These are phyloP conservation scores for Paraplagusia blochii DNA, from an alignment of 2,113 vertebrate species.

Conservation along the genomic window DNA sequence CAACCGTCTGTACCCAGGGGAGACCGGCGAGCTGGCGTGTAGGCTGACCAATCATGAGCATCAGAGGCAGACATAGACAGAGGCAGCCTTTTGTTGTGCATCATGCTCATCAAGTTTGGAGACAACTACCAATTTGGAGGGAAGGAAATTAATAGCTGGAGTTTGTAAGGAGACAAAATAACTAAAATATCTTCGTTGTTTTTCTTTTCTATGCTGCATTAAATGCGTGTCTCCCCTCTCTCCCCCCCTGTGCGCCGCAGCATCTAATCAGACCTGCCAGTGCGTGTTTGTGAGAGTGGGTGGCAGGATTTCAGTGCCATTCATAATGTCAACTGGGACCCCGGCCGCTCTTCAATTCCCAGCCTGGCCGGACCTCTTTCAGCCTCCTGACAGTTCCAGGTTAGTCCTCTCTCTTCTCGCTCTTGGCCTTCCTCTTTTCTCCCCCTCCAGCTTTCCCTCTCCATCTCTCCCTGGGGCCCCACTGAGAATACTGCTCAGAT, in stretches of 20 bases:
- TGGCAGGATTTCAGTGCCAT: slow-evolving; percentile 48
- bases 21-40: slow-evolving; percentile 61
- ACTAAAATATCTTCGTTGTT: slow-evolving; percentile 27
- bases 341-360: slow-evolving; percentile 56
- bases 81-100: slow-evolving; percentile 61
- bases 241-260: slow-evolving; percentile 14
- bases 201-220: slow-evolving; percentile 5
- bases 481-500: slow-evolving; percentile 76
- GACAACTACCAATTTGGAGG: slow-evolving; percentile 48
- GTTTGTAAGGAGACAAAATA: slow-evolving; percentile 34
- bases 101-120: slow-evolving; percentile 54
- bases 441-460: slow-evolving; percentile 56
- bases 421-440: slow-evolving; percentile 56
- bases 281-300: slow-evolving; percentile 53
- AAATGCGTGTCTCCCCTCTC: not conserved
- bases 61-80: slow-evolving; percentile 59
- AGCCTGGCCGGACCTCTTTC: slow-evolving; percentile 63
- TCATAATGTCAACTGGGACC: slow-evolving; percentile 64
- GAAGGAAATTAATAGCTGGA: slow-evolving; percentile 53
- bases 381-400: slow-evolving; percentile 79
- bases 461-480: slow-evolving; percentile 64
- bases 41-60: slow-evolving; percentile 73
- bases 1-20: slow-evolving; percentile 67
- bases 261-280: slow-evolving; percentile 26
- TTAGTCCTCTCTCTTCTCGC: slow-evolving; percentile 66